Evolutionary conservation across 2,113 vertebrate genomes (phyloP).

Genomic region (Lasiurus borealis): DNA sequence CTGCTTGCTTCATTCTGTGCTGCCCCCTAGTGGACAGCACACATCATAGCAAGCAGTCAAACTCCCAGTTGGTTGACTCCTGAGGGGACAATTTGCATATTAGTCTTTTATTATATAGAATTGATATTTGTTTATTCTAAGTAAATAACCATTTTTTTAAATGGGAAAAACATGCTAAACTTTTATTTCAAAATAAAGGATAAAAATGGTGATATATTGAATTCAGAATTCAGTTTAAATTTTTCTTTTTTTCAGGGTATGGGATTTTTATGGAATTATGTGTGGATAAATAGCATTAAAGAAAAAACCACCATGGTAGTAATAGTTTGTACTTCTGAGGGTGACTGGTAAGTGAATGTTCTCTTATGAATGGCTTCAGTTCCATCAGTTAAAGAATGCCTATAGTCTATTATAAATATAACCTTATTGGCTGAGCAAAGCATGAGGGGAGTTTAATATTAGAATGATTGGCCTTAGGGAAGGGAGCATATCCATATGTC

Average conservation of each 20-base stretch:
- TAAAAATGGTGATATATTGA: background rate
- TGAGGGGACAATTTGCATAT: too few relatives aligned
- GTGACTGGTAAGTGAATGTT: background rate
- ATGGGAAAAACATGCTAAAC: background rate
- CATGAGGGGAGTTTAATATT: background rate
- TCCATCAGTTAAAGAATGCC: background rate
- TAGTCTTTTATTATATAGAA: too few relatives aligned
- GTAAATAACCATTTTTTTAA: background rate
- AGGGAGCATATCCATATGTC: background rate
- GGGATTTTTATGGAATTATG: background rate
- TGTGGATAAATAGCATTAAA: background rate
- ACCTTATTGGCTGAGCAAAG: background rate
- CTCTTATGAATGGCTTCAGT: background rate
- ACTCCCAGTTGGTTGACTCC: too few relatives aligned
- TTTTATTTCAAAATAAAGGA: background rate
- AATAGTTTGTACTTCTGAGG: background rate
- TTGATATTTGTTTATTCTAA: background rate
- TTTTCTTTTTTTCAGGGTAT: too few relatives aligned
- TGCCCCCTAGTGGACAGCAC: too few relatives aligned
- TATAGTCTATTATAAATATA: background rate
- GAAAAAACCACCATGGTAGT: background rate
- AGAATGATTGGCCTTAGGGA: background rate
- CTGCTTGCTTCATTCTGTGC: too few relatives aligned
- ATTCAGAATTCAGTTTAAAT: background rate
- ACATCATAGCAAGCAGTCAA: too few relatives aligned